Evolutionary conservation across 2,113 vertebrate species (phyloP).

Genomic region (Crotophaga sulcirostris): DNA sequence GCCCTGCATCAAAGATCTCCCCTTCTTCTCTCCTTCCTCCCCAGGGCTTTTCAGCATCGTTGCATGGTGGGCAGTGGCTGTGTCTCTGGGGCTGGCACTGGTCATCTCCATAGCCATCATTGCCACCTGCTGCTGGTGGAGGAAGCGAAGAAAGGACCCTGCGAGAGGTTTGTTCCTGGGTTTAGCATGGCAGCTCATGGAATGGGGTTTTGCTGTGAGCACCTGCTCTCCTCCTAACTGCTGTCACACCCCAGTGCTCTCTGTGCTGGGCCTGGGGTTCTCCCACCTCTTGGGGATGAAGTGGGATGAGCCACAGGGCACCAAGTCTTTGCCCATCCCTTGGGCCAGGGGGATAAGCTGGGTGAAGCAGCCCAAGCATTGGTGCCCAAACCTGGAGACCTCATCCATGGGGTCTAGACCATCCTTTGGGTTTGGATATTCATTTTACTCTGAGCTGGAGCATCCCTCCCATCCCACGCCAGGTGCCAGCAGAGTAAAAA

Average conservation of each 20-base stretch:
- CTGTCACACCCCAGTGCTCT: fast-evolving
- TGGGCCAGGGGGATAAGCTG: neutral
- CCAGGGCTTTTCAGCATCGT: fast-evolving
- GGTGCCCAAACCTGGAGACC: neutral
- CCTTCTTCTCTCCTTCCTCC: neutral
- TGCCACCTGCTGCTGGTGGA: fast-evolving
- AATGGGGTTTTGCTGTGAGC: neutral
- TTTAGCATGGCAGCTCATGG: fast-evolving
- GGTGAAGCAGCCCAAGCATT: neutral
- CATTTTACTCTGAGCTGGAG: neutral
- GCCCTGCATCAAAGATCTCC: fast-evolving
- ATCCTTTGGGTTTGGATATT: neutral
- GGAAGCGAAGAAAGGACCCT: neutral
- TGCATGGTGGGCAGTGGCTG: neutral
- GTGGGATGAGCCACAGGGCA: fast-evolving
- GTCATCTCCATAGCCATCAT: fast-evolving
- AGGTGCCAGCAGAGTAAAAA: neutral
- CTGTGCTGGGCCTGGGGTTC: neutral
- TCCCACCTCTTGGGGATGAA: neutral
- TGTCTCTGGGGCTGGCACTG: neutral
- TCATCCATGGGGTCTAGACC: neutral
- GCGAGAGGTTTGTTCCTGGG: neutral
- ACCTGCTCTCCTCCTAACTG: neutral
- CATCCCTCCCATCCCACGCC: neutral
- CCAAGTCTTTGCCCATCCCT: fast-evolving